Evolutionary conservation across 2,113 vertebrate species (phyloP), one percentile per base, ranked within the genome.

Genomic region (Dolichallabes microphthalmus): DNA sequence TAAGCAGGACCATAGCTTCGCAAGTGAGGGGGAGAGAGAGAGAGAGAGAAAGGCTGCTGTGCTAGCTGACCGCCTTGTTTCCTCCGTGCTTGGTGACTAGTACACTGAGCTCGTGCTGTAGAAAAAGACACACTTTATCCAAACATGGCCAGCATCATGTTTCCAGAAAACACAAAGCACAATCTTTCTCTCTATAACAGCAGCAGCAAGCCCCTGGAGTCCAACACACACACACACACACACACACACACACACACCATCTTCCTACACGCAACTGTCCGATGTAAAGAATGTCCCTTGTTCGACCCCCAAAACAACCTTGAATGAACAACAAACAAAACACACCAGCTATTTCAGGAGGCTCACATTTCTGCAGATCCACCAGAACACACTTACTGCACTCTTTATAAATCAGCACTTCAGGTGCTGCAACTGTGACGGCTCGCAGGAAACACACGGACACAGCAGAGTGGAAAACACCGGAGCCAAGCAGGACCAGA

Each of bases 61-160:
- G 90, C 87, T 94, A 92, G 93, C 95, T 89, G 95, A 93, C 91
- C 93, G 92, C 91, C 94, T 93, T 93, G 91, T 92, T 88, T 66
- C 94, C 91, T 89, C 30, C 91, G 90, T 80, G 94, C 93, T 93
- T 94, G 93, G 95, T 93, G 94, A 93, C 85, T 66, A 74, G 84
- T 87, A 95, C 94, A 93, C 95, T 93, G 94, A 94, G 95, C 94
- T 93, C 94, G 94, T 94, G 93, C 96, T 94, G 94, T 95, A 96
- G 94, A 94, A 95, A 95, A 95, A 93, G 69, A 85, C 93, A 94
- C 91, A 94, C 96, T 96, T 95, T 91, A 93, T 94, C 94, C 94
- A 95, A 96, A 95, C 95, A 94, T 95, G 95, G 50, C 93, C 93
- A 95, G 96, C 94, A 96, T 97, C 96, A 93, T 94, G 94, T 97